Percentiles rank a stretch among this genome's conserved stretches.
phyloP scores from a whole-genome alignment of 2,888 invertebrate genomes.

The Lagria hirta region DNA sequence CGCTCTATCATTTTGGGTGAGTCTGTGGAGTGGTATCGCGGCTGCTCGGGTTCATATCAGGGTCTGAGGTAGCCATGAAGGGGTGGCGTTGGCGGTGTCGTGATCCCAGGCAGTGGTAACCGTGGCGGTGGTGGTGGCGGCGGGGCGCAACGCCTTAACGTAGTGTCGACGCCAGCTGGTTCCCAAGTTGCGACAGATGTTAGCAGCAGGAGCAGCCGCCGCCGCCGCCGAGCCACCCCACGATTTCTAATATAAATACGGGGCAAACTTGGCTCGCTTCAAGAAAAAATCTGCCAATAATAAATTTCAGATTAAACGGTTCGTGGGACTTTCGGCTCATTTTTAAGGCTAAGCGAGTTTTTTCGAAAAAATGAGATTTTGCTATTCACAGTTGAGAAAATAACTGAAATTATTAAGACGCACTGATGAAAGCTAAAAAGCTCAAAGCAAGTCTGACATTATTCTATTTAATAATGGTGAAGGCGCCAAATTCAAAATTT shows the following conservation, averaged over 20 bases:
- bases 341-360: no score
- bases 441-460: no score
- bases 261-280: no score
- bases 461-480: no score
- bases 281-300: no score
- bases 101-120: slow-evolving; percentile 37
- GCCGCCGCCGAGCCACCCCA: slow-evolving; percentile 35
- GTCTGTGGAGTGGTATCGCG: slow-evolving; percentile 33
- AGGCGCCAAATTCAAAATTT: no score
- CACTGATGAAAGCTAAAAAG: no score
- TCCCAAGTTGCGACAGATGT: slow-evolving; percentile 40
- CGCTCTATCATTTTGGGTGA: slow-evolving; percentile 19
- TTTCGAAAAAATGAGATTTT: no score
- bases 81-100: slow-evolving; percentile 38
- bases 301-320: no score
- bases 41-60: slow-evolving; percentile 41
- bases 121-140: slow-evolving; percentile 30
- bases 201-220: slow-evolving; percentile 28
- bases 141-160: slow-evolving; percentile 43
- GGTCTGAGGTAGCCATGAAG: slow-evolving; percentile 44
- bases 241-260: slow-evolving; percentile 17
- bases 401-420: no score
- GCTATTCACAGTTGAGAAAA: no score
- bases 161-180: slow-evolving; percentile 45
- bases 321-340: no score